Base-by-base conservation (phyloP, 2,888 invertebrate species). In the Cosmia pyralina region DNA sequence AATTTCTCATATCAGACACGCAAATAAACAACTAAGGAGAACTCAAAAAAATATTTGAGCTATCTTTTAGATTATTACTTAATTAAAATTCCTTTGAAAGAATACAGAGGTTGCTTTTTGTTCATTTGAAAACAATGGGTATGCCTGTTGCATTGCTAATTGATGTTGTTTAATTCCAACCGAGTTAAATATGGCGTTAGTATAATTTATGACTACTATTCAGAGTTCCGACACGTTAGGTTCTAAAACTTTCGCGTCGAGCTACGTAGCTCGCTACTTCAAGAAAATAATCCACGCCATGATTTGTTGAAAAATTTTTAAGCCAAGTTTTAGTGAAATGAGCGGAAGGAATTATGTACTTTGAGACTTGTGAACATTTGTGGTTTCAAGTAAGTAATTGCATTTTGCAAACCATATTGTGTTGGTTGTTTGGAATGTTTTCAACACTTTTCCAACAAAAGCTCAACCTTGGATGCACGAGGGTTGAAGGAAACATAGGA, bases 51-150 rank as follows among this genome's bases (percentile, higher is more conserved):
- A 13, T 64, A 55, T 77, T 70, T 52, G 38, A 28, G 60, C 67
- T 77, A 74, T 73, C 41, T 72, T n/a, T n/a, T 55, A 65, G 73
- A 79, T 75, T 62, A 67, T 72, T 77, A 81, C 65, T 73, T 77
- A 84, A 85, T 86, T 84, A 84, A 86, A 74, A 84, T 84, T 79
- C 79, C 38, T 68, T 57, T 50, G 10, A 71, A 70, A 63, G 65
- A 84, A 81, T 58, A 60, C 65, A 46, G 62, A 77, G 63, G 46
- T 48, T 69, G 57, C 34, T 63, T 77, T 73, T 72, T 74, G 63
- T 77, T 77, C 34, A 71, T 82, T 70, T 69, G 19, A 58, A 55
- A 68, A 74, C 73, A 60, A 65, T 70, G 72, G 19, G 58, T 68
- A 84, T 71, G 68, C 68, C 65, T 69, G 74, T 74, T 81, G 72